A percentile compares a stretch with the other conserved stretches of the same genome.
These are phyloP conservation scores for Blera fallax DNA, from an alignment of 2,888 invertebrate genomes.

Conservation along the genomic window DNA sequence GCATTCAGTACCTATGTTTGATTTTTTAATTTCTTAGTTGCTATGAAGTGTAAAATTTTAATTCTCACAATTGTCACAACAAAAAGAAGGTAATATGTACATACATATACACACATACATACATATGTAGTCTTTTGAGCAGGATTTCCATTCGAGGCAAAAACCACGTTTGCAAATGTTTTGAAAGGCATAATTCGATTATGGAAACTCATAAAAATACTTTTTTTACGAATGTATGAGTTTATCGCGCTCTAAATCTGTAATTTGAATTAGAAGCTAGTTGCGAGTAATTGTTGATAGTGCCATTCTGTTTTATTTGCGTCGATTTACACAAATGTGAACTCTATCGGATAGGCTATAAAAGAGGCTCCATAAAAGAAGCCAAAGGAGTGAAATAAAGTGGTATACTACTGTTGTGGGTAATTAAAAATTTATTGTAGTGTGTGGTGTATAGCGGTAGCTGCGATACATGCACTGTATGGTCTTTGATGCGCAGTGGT, in stretches of 20 bases:
- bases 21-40: background rate
- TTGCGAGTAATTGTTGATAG: constrained; percentile 12
- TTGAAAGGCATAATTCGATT: too few relatives aligned
- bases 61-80: background rate
- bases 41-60: background rate
- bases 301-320: constrained; percentile 1
- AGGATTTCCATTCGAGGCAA: too few relatives aligned
- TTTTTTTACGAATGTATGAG: too few relatives aligned
- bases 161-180: too few relatives aligned
- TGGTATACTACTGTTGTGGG: background rate
- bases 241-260: too few relatives aligned
- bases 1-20: background rate
- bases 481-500: constrained; percentile 9
- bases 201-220: too few relatives aligned
- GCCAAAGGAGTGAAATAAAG: background rate
- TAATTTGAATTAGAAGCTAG: too few relatives aligned
- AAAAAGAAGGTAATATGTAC: too few relatives aligned
- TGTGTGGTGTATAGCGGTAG: constrained; percentile 16
- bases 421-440: constrained; percentile 42
- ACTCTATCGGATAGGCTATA: background rate
- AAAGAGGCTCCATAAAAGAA: background rate
- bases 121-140: too few relatives aligned
- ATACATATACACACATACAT: too few relatives aligned
- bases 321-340: background rate
- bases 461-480: constrained; percentile 47